Conservation (phyloP, 2,113 vertebrate species). For the Hiodon alosoides region DNA sequence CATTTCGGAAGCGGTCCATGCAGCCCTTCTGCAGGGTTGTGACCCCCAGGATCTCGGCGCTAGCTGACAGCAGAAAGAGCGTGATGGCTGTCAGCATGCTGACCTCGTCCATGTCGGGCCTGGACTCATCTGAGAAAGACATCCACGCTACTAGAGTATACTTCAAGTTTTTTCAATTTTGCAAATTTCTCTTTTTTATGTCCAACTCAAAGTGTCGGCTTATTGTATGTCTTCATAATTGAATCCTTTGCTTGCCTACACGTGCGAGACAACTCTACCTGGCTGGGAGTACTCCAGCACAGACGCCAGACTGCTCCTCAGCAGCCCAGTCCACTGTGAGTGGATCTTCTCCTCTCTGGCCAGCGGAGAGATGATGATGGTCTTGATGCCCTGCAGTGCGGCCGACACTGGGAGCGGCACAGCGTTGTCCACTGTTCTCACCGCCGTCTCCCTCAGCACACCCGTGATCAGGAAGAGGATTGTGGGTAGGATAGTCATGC, state of each 20-base stretch:
- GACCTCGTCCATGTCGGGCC: slow-evolving; percentile 79
- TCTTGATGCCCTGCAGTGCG: slow-evolving; percentile 89
- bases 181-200: background rate
- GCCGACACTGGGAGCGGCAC: slow-evolving; percentile 80
- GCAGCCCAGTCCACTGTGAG: slow-evolving; percentile 86
- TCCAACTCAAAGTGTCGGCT: background rate
- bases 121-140: slow-evolving; percentile 67
- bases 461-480: slow-evolving; percentile 91
- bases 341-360: slow-evolving; percentile 72
- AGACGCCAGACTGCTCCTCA: slow-evolving; percentile 88
- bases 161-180: background rate
- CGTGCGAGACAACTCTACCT: slow-evolving; percentile 57
- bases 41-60: slow-evolving; percentile 85
- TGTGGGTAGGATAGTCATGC: slow-evolving; percentile 91
- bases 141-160: slow-evolving; percentile 8
- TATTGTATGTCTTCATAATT: background rate
- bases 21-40: slow-evolving; percentile 86
- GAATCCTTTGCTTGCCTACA: too few species aligned
- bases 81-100: slow-evolving; percentile 89
- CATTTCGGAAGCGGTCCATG: slow-evolving; percentile 82
- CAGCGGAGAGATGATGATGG: slow-evolving; percentile 82
- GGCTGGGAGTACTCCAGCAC: slow-evolving; percentile 85
- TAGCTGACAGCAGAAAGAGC: slow-evolving; percentile 87
- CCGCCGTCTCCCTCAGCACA: slow-evolving; percentile 86
- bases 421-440: slow-evolving; percentile 75